A percentile compares a stretch with the other conserved stretches of the same genome.
These are phyloP conservation scores for Oreocharis arfaki DNA, from an alignment of 2,113 vertebrate genomes.

Conservation along the genomic window DNA sequence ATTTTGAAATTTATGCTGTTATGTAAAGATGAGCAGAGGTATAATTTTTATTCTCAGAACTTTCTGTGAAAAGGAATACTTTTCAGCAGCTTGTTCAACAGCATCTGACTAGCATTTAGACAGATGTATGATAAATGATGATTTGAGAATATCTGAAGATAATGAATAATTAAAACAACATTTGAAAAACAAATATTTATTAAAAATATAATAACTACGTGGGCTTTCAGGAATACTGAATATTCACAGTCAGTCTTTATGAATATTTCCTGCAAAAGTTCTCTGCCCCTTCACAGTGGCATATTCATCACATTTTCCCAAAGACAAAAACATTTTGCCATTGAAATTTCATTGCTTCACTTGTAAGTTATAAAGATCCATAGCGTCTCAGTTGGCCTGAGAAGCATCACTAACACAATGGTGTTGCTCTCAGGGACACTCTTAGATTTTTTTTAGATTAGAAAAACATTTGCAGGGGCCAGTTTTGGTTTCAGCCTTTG, in stretches of 20 bases:
- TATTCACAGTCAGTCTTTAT: background rate
- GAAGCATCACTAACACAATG: background rate
- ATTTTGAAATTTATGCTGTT: background rate
- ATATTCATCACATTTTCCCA: background rate
- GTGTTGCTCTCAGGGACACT: background rate
- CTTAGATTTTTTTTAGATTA: background rate
- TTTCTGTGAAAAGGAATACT: background rate
- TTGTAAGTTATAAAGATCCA: background rate
- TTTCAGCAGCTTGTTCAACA: background rate
- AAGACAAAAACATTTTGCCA: background rate
- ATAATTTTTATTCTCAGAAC: background rate
- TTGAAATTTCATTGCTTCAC: background rate
- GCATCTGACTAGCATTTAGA: background rate
- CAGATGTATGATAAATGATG: background rate
- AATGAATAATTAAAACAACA: background rate
- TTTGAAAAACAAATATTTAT: background rate
- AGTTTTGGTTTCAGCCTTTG: background rate
- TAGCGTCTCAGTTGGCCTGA: background rate
- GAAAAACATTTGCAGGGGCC: background rate
- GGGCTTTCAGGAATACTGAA: background rate
- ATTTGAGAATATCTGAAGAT: background rate
- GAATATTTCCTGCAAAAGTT: background rate
- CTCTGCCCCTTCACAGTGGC: background rate
- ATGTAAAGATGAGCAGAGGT: background rate
- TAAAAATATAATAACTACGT: background rate